Base-by-base conservation (phyloP, 2,797 vertebrate species). In the Chloroceryle inda region DNA sequence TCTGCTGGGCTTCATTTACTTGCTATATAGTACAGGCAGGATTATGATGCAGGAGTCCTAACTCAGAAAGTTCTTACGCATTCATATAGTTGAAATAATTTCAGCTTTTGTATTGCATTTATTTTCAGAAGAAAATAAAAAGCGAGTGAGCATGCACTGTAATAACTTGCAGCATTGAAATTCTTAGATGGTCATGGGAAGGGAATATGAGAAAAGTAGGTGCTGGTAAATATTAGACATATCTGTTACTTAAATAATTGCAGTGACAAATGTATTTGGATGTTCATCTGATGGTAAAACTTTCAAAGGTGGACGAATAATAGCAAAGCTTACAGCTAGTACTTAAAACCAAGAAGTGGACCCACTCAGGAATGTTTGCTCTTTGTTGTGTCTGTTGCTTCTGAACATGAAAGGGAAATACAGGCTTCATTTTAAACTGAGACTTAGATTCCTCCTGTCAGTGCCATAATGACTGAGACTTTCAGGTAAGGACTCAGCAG, bases 121-220 rank as follows among this genome's bases (percentile, higher is more conserved):
- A 72, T 72, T 92, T 91, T 74, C 80, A 42, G 42, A 91, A 68
- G 63, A 71, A 44, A 82, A 63, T 63, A 64, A 88, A 78, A 88
- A 74, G 24, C 0, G 7, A 79, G 37, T 23, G 56, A 91, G 45
- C 63, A 7, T 33, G 61, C 61, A 40, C 58, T 79, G 33, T 53
- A 47, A 29, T 89, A 62, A 58, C 53, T 18, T 61, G 24, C 33
- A 91, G 52, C 61, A 31, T 10, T 75, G 29, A 72, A 81, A 69
- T 94, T 63, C 33, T 81, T 62, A 92, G 67, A 5, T 69, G 20
- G 37, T 68, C 40, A 11, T 59, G 79, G 61, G 38, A 91, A 92
- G 45, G 72, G 37, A 68, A 31, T 1, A 2, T 59, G 58, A 79
- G 45, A 50, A 64, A 77, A 71, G 29, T 11, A 91, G 83, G 9